Base-by-base conservation (phyloP, 1,140 invertebrate genomes). In the Trachymyrmex septentrionalis region DNA sequence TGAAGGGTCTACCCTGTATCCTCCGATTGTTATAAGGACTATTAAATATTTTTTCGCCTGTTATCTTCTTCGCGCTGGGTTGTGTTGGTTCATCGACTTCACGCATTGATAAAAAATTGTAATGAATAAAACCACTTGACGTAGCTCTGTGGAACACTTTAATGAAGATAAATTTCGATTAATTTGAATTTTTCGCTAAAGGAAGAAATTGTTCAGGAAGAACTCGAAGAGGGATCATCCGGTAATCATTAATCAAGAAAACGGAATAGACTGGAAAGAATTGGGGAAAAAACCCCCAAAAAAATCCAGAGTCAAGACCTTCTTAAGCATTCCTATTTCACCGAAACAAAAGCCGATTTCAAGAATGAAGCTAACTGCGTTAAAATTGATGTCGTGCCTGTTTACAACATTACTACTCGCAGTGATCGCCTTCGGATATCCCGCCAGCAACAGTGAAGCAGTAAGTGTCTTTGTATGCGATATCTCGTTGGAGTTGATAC, bases 381-480 rank as follows among this genome's bases (percentile, higher is more conserved):
- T 92, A 48, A 91, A 88, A 67, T 89, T 92, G 21, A 55, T 94
- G 77, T 86, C 88, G 81, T 93, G 84, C 50, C 72, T 93, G 19
- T 86, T 90, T 27, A 87, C 89, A 87, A 87, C 90, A 86, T 30
- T 91, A 78, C 93, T 89, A 57, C 12, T 89, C 57, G 78, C 76
- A 63, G 76, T 72, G 64, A 75, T 87, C 16, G 85, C 90, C 2
- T 85, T 86, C 30, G 94, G 91, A 82, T 92, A 91, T 87, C 93
- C 94, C 64, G 92, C 93, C 21, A 93, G 93, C 50, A 93, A 93
- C 87, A 92, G 93, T 24, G 94, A 94, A 87, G 92, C 92, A 86
- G 94, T 95, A 87, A 93, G 94, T 94, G 85, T 84, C 67, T 77
- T 10, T 64, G 24, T 61, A 44, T 19, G 48, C 14, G 44, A 12